phyloP scores from a whole-genome alignment of 2,113 vertebrate species.

The Rhipidura dahli region DNA sequence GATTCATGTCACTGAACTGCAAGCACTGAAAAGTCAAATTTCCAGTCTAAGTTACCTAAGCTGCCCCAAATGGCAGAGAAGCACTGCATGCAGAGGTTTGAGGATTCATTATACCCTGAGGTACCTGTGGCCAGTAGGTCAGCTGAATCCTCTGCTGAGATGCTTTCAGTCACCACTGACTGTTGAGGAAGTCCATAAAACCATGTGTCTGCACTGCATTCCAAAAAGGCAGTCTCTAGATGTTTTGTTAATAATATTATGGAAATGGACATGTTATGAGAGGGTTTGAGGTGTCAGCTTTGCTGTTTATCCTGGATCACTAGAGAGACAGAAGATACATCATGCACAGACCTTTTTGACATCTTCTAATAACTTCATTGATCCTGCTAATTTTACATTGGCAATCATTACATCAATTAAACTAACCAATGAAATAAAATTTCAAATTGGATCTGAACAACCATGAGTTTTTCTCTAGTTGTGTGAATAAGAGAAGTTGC shows the following conservation, averaged over 20 bases:
- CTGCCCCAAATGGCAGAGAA: background rate
- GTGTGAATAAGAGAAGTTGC: background rate
- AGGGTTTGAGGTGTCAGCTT: background rate
- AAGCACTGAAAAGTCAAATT: background rate
- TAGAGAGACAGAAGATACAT: background rate
- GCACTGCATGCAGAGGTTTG: fast-evolving
- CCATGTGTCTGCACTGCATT: background rate
- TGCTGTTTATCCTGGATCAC: background rate
- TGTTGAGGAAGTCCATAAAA: background rate
- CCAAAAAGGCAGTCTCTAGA: background rate
- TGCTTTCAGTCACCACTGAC: background rate
- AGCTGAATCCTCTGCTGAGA: background rate
- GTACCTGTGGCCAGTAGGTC: background rate
- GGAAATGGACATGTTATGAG: background rate
- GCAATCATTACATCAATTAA: background rate
- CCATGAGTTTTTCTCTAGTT: background rate
- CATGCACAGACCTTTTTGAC: background rate
- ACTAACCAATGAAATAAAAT: background rate
- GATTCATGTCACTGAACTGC: background rate
- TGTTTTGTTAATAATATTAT: background rate
- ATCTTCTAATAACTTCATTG: background rate
- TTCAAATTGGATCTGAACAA: background rate
- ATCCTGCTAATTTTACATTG: background rate
- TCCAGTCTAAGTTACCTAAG: background rate
- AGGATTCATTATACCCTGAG: background rate